phyloP scores from a whole-genome alignment of 2,888 invertebrate genomes.

The Drosophila kokeensis region DNA sequence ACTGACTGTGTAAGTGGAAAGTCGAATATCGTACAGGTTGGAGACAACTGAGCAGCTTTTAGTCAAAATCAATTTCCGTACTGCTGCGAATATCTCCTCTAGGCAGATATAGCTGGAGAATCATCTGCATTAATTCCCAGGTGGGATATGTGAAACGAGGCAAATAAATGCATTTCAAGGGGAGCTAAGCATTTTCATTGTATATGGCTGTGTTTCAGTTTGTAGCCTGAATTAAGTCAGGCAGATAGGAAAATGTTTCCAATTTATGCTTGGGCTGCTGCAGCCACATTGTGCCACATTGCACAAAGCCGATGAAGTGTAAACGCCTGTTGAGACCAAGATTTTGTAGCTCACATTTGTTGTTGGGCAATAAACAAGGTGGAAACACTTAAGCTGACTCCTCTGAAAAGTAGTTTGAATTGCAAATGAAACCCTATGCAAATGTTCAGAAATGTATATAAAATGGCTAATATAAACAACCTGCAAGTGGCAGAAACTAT shows the following conservation, averaged over 20 bases:
- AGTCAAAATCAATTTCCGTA: background rate
- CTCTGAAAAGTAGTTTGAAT: slow-evolving; percentile 16
- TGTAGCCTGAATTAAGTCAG: slow-evolving; percentile 1
- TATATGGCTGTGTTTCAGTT: background rate
- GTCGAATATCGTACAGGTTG: background rate
- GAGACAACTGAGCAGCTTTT: background rate
- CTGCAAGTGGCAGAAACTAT: background rate
- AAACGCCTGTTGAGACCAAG: slow-evolving; percentile 5
- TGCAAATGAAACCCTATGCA: background rate
- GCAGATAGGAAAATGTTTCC: slow-evolving; percentile 6
- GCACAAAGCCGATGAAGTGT: slow-evolving; percentile 30
- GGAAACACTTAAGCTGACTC: background rate
- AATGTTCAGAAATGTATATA: background rate
- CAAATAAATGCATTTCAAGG: slow-evolving; percentile 4
- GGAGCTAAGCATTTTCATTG: background rate
- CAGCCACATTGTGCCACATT: slow-evolving; percentile 46
- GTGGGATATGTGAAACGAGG: background rate
- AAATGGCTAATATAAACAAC: background rate
- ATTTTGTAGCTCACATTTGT: slow-evolving; percentile 6
- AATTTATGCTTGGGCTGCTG: slow-evolving; percentile 37
- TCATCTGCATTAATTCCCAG: background rate
- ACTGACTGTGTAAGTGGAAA: background rate
- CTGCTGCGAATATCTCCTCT: background rate
- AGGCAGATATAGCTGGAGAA: background rate
- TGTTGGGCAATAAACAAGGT: slow-evolving; percentile 27